Conservation (phyloP, 1,140 invertebrate species). For the Sminthurinus signatus region DNA sequence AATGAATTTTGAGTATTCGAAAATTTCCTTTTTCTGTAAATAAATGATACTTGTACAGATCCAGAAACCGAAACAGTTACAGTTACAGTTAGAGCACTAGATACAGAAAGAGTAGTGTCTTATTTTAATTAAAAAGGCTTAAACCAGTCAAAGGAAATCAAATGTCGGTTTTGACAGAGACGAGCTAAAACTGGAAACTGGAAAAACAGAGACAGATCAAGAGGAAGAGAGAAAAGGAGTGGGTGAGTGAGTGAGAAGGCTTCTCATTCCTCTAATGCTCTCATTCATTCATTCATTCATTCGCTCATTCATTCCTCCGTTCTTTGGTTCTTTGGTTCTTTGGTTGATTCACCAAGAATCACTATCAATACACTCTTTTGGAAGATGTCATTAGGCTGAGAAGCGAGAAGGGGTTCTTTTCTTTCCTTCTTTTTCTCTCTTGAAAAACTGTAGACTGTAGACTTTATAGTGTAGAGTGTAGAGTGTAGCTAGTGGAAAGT, state of each 20-base stretch:
- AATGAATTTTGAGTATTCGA: background rate
- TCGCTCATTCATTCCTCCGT: no score
- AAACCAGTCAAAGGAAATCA: background rate
- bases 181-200: background rate
- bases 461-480: no score
- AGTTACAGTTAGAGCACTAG: background rate
- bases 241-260: background rate
- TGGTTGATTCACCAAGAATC: background rate
- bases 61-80: background rate
- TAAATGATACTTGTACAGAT: background rate
- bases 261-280: background rate
- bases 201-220: background rate
- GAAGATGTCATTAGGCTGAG: slow-evolving; percentile 2
- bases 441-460: no score
- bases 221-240: background rate
- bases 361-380: background rate
- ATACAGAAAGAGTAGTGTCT: background rate
- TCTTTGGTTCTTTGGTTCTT: background rate
- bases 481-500: no score
- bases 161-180: background rate
- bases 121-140: slow-evolving; percentile 5
- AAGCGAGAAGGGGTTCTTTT: background rate
- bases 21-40: background rate
- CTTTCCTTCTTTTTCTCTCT: no score
- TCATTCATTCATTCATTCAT: background rate